Base-by-base conservation (phyloP, 1,140 invertebrate species). In the Bombus soroeensis region DNA sequence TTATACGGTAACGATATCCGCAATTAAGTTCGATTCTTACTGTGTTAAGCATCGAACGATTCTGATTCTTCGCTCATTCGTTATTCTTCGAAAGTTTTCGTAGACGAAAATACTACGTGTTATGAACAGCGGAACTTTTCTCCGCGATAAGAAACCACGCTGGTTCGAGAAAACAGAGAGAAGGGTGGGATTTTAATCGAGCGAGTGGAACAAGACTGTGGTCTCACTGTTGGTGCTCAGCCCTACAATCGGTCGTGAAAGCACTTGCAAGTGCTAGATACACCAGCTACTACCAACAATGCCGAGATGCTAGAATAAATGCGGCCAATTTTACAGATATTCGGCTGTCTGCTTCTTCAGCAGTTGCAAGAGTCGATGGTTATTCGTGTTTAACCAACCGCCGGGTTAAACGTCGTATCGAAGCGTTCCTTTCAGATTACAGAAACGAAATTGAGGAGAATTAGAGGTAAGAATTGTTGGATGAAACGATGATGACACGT, bases 231-330 rank as follows among this genome's bases (percentile, higher is more conserved):
- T 53, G 47, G 47, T 53, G 47, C 18, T 53, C 47, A 76, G 64
- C 62, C 80, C 57, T 71, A 79, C 70, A 82, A 87, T 79, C 79
- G 68, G 37, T 59, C 70, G 62, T 72, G 80, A 87, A 71, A 87
- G 74, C 76, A 70, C 70, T 47, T 47, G 41, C 34, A 68, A 66
- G 64, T 32, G 74, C 59, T 70, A 84, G 78, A 87, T 47, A 57
- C 64, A 62, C 32, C 68, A 66, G 28, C 37, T 71, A 13, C 34
- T 68, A 59, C 41, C 85, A 80, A 87, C 75, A 87, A 87, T 88
- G 53, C 34, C 57, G 64, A 41, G 64, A 78, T 62, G 53, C 68
- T 77, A 74, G 80, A 88, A 87, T 87, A 88, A 88, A 88, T 84
- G 82, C 66, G 25, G 22, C n/a, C 74, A 85, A 88, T 83, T 66